These are phyloP conservation scores for Hirtodrosophila trivittata DNA, from an alignment of 2,888 invertebrate species.

Conservation along the genomic window DNA sequence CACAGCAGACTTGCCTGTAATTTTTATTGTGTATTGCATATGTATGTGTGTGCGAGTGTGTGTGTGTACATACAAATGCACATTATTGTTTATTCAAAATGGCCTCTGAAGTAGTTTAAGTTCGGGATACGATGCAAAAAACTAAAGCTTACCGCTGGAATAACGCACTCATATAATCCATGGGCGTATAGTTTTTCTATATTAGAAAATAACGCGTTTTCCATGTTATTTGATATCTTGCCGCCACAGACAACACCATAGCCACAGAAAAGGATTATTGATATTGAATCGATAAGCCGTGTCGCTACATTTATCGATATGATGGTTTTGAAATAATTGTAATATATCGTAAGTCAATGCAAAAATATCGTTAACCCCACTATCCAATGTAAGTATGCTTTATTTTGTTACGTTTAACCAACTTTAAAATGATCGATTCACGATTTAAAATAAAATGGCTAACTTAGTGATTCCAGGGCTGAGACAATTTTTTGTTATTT, in stretches of 20 bases:
- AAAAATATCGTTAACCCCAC: too few species aligned
- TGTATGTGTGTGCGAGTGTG: too few species aligned
- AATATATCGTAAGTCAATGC: background rate
- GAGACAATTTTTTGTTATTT: too few species aligned
- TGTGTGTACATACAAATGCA: background rate
- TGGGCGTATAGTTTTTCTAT: slow-evolving; percentile 89
- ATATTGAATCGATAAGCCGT: background rate
- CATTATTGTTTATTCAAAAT: slow-evolving; percentile 9
- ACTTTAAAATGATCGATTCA: too few species aligned
- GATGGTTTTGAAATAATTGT: background rate
- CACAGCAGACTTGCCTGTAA: slow-evolving; percentile 87
- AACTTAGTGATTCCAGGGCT: too few species aligned
- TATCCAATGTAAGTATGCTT: too few species aligned
- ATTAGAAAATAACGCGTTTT: slow-evolving; percentile 87
- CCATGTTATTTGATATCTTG: slow-evolving; percentile 77
- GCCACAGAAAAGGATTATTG: slow-evolving; percentile 19
- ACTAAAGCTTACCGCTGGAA: slow-evolving; percentile 86
- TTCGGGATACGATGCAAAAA: background rate
- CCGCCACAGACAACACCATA: slow-evolving; percentile 35
- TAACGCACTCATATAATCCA: slow-evolving; percentile 89
- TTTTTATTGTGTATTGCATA: too few species aligned
- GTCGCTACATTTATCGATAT: slow-evolving; percentile 26
- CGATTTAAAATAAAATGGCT: too few species aligned
- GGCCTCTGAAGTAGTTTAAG: background rate
- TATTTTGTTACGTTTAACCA: too few species aligned